phyloP scores from a whole-genome alignment of 2,888 invertebrate genomes.

The Antheraea assamensis region DNA sequence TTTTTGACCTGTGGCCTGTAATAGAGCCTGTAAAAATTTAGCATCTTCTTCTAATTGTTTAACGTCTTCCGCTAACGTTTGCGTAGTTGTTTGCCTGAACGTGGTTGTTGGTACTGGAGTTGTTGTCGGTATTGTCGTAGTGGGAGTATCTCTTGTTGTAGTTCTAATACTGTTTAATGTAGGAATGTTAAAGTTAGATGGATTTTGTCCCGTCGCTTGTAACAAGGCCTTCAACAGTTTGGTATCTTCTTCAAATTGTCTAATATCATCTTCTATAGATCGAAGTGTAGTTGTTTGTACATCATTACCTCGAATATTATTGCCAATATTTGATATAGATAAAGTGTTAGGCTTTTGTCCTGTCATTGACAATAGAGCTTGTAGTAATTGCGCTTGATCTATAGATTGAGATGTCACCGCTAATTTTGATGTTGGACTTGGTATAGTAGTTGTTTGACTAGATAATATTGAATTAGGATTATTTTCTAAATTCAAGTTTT shows the following conservation, averaged over 20 bases:
- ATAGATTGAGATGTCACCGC: constrained; percentile 36
- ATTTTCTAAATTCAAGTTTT: constrained; percentile 57
- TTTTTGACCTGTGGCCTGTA: constrained; percentile 69
- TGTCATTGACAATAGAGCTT: constrained; percentile 59
- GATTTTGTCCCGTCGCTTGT: constrained; percentile 71
- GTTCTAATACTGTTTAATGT: constrained; percentile 52
- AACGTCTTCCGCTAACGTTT: constrained; percentile 59
- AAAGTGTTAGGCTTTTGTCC: constrained; percentile 47
- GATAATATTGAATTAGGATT: constrained; percentile 40
- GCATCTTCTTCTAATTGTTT: constrained; percentile 70
- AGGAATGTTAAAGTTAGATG: constrained; percentile 65
- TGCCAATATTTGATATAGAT: constrained; percentile 41
- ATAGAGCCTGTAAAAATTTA: constrained; percentile 68
- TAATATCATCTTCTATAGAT: constrained; percentile 72
- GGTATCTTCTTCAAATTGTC: constrained; percentile 74
- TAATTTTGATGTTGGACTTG: constrained; percentile 30
- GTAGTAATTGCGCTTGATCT: constrained; percentile 59
- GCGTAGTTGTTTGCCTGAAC: constrained; percentile 47
- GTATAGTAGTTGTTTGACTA: constrained; percentile 40
- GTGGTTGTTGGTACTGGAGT: constrained; percentile 41
- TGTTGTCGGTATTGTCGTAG: constrained; percentile 40
- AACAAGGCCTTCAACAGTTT: constrained; percentile 71
- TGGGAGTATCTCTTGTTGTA: constrained; percentile 42
- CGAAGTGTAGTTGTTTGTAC: constrained; percentile 58
- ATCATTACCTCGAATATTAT: constrained; percentile 34